Evolutionary conservation across 2,797 vertebrate genomes (phyloP).

Genomic region (Sebastes wilsoni): DNA sequence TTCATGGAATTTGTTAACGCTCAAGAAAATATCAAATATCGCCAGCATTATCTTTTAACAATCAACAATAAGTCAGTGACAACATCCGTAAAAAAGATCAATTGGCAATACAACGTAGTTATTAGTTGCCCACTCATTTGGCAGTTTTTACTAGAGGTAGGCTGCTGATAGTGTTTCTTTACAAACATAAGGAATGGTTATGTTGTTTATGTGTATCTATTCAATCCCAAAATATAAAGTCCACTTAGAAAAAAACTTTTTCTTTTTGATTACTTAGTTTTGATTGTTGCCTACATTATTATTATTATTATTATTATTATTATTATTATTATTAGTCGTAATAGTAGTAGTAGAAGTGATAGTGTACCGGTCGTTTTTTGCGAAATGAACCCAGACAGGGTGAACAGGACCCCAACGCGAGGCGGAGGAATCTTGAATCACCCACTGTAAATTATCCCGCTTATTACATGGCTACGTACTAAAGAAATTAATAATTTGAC

Average conservation of each 20-base stretch:
- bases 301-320: neutral
- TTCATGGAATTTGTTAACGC: neutral
- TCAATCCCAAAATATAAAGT: neutral
- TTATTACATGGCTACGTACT: too few species aligned
- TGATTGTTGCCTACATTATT: neutral
- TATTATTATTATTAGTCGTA: too few species aligned
- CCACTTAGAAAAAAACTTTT: neutral
- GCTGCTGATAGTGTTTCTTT: neutral
- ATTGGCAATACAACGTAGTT: neutral
- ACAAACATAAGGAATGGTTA: neutral
- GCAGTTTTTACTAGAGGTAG: neutral
- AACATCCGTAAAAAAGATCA: neutral
- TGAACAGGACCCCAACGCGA: too few species aligned
- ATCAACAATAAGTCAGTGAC: neutral
- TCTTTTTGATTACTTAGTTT: neutral
- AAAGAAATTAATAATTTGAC: too few species aligned
- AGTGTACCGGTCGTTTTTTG: too few species aligned
- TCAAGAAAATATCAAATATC: neutral
- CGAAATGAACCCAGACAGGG: too few species aligned
- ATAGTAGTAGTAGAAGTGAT: too few species aligned
- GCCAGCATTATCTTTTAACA: neutral
- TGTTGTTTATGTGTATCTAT: neutral
- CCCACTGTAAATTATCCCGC: too few species aligned
- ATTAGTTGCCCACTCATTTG: neutral
- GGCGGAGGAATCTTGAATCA: too few species aligned